phyloP scores from a whole-genome alignment of 2,888 invertebrate species.

The Epirrita christyi region DNA sequence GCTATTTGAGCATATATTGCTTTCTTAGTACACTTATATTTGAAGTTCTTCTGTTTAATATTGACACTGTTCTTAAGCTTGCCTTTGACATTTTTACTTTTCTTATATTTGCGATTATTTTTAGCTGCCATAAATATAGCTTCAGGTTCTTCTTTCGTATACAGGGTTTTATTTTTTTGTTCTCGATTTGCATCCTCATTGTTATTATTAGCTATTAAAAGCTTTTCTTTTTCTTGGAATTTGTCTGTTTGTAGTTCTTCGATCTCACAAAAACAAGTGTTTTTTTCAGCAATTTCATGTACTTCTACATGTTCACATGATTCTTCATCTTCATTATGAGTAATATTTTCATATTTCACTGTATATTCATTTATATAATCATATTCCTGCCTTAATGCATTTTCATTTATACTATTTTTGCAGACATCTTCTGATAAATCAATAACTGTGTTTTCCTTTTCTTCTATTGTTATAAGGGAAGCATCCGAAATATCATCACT shows the following conservation, averaged over 20 bases:
- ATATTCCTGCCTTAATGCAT: not conserved
- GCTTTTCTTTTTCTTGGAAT: conserved; percentile 3
- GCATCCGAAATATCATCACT: conserved; percentile 12
- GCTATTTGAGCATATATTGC: conserved; percentile 40
- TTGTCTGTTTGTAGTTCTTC: not conserved
- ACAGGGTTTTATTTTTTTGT: not conserved
- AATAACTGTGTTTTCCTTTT: conserved; percentile 14
- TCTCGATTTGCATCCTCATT: not conserved
- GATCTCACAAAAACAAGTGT: not conserved
- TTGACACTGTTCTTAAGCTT: conserved; percentile 48
- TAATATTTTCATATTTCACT: not conserved
- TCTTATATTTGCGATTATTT: conserved; percentile 32
- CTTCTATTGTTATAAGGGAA: conserved; percentile 17
- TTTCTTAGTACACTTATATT: conserved; percentile 39
- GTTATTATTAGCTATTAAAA: not conserved
- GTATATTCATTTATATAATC: not conserved
- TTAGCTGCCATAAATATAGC: conserved; percentile 43
- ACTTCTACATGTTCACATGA: not conserved
- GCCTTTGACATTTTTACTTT: conserved; percentile 27
- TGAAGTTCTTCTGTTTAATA: conserved; percentile 49
- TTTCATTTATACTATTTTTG: not conserved
- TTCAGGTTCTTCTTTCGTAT: conserved; percentile 17
- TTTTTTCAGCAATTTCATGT: not conserved
- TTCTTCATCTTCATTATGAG: not conserved
- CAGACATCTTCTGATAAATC: conserved; percentile 6